Conservation (phyloP, 2,797 vertebrate genomes). For the Hafferia zeledoni region DNA sequence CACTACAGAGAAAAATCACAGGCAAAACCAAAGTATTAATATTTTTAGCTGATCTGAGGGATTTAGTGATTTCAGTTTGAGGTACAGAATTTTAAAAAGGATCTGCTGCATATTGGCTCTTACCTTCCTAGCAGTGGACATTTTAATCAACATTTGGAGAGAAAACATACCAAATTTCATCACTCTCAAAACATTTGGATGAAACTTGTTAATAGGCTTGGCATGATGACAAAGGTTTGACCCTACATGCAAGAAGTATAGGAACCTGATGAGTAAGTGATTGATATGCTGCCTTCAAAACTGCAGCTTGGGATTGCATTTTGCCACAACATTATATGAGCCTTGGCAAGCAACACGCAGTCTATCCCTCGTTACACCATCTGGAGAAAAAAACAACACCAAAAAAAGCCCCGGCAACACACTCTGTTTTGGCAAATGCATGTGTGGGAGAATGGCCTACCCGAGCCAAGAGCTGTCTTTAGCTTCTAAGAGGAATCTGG, state of each 20-base stretch:
- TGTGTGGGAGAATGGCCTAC: slow-evolving; percentile 2
- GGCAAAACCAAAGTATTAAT: not conserved
- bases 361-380: slow-evolving; percentile 8
- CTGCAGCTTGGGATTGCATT: not conserved
- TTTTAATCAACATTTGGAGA: not conserved
- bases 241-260: not conserved
- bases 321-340: not conserved
- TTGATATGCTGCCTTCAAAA: slow-evolving; percentile 10
- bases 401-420: not conserved
- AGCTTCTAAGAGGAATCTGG: slow-evolving; percentile 21
- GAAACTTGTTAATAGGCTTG: not conserved
- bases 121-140: not conserved
- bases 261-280: not conserved
- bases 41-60: not conserved
- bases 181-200: not conserved
- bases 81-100: not conserved
- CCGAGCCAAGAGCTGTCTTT: slow-evolving; percentile 52
- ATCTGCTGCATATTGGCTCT: not conserved
- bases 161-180: not conserved
- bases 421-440: slow-evolving; percentile 14
- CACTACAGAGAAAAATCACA: not conserved
- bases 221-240: slow-evolving; percentile 9
- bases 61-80: not conserved
- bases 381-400: slow-evolving; percentile 19
- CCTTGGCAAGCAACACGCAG: not conserved